These are phyloP conservation scores for Tachysurus fulvidraco DNA, from an alignment of 2,113 vertebrate genomes.

Conservation along the genomic window DNA sequence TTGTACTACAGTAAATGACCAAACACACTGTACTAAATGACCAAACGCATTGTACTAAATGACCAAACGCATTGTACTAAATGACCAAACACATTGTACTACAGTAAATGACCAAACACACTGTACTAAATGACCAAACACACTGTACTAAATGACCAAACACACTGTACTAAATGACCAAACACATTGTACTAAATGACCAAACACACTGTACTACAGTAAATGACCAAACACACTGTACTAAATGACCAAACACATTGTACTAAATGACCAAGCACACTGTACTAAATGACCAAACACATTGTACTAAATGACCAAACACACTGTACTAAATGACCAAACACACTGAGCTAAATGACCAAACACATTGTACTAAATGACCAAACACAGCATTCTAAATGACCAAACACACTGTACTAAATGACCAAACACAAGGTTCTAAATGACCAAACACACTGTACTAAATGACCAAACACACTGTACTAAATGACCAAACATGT, in stretches of 20 bases:
- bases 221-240: background rate
- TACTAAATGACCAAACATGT: background rate
- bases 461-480: background rate
- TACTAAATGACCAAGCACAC: background rate
- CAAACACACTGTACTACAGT: background rate
- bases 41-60: background rate
- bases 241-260: background rate
- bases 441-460: background rate
- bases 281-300: background rate
- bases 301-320: background rate
- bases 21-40: background rate
- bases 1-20: background rate
- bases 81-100: background rate
- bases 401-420: background rate
- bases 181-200: background rate
- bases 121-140: background rate
- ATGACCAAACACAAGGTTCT: background rate
- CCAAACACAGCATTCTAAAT: background rate
- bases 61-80: background rate
- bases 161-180: background rate
- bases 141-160: background rate
- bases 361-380: background rate
- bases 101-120: background rate
- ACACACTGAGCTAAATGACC: background rate
- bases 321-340: background rate